A percentile compares a stretch with the other conserved stretches of the same genome.
Evolutionary conservation across 1,140 invertebrate genomes (phyloP).

Genomic region (Camponotus vicinus): DNA sequence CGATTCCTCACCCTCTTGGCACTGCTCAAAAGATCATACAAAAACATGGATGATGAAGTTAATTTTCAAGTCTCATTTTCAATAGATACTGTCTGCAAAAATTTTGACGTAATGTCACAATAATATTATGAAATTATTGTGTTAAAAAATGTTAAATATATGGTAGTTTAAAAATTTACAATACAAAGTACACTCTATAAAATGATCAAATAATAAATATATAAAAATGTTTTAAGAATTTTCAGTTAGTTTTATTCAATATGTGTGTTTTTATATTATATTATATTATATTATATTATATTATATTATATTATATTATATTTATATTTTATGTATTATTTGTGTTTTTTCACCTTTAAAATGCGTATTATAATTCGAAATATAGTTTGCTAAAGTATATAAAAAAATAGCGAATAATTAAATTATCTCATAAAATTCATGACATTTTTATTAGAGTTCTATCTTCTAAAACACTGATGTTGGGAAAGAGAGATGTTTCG

Average conservation of each 20-base stretch:
- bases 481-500: not conserved
- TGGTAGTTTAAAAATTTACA: not conserved
- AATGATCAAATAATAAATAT: not conserved
- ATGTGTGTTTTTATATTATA: not conserved
- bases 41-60: constrained; percentile 7
- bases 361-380: not conserved
- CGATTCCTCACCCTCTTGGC: constrained; percentile 62
- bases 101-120: not conserved
- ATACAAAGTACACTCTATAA: not conserved
- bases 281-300: not conserved
- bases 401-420: not conserved
- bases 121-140: not conserved
- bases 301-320: not conserved
- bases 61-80: not conserved
- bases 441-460: constrained; percentile 1
- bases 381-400: not conserved
- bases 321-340: not conserved
- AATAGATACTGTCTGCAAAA: not conserved
- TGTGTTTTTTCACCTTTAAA: not conserved
- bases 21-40: constrained; percentile 38
- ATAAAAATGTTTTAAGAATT: not conserved
- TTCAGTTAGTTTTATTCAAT: not conserved
- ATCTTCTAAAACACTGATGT: not conserved
- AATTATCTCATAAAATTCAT: not conserved
- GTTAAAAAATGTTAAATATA: not conserved